Base-by-base conservation (phyloP, 2,888 invertebrate species). In the Drosophila lutescens region DNA sequence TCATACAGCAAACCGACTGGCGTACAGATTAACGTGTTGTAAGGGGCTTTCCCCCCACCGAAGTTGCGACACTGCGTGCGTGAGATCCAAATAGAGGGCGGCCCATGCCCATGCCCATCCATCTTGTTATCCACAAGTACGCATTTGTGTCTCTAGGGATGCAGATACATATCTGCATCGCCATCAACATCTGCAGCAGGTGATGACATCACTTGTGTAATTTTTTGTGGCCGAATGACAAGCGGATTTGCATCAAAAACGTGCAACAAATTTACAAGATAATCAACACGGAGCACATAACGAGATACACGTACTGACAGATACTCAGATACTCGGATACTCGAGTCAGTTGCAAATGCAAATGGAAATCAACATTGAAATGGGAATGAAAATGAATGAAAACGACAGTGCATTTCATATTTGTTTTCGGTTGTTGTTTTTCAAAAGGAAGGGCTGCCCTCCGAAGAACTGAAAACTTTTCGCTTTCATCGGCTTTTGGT, bases 231-330 rank as follows among this genome's bases (percentile, higher is more conserved):
- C 8, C 26, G n/a, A 26, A 26, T 12, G 75, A 71, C 75, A 74
- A 56, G 75, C 75, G 75, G 75, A 75, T 75, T 75, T 75, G 75
- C 71, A 75, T 71, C 65, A 47, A 43, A 71, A 76, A 79, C 79
- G 70, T 78, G 77, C 70, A 58, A 49, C 63, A 78, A 75, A 72
- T 77, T 77, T 75, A 67, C 77, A 76, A 65, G 63, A 70, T 77
- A 79, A 74, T 74, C 65, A 76, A 74, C 72, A 40, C 56, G 17
- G 32, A 62, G 65, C 55, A 32, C 47, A 66, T 47, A 55, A 65
- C 66, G 65, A 65, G 66, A 65, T 47, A 55, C 66, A 66, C 66
- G 66, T 65, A 65, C 65, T 23, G 41, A 44, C 43, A 38, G 53
- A 51, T 61, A 20, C 54, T 32, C 58, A 32, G 20, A 20, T 20